Conservation (phyloP, 2,888 invertebrate species). For the Amitus sp. region DNA sequence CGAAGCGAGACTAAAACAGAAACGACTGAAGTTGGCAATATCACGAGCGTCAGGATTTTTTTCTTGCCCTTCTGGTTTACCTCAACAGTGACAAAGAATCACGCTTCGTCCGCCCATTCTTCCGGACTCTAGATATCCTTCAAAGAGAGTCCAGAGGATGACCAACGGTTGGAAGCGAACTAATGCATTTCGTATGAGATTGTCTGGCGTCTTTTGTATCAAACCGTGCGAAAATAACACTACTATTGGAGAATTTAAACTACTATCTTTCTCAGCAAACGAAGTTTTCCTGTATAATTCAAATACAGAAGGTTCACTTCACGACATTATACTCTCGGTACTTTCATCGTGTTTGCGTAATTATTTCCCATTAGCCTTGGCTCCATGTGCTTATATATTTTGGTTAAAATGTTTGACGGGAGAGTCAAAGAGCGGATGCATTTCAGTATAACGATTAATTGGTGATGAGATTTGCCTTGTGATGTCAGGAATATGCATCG, state of each 20-base stretch:
- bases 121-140: conserved; percentile 1
- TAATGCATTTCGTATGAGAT: conserved; percentile 22
- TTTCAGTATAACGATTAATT: too few relatives aligned
- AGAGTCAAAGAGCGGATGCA: too few relatives aligned
- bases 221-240: neutral
- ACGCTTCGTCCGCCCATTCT: neutral
- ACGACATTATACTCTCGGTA: too few relatives aligned
- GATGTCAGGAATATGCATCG: too few relatives aligned
- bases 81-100: conserved; percentile 24
- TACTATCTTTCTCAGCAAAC: too few relatives aligned
- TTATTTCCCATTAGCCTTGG: too few relatives aligned
- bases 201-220: conserved; percentile 3
- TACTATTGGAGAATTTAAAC: conserved; percentile 1
- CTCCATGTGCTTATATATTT: too few relatives aligned
- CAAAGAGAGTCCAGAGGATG: conserved; percentile 16
- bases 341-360: too few relatives aligned
- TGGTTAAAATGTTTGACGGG: too few relatives aligned
- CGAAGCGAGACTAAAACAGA: conserved; percentile 24
- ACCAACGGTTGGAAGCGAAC: conserved; percentile 1
- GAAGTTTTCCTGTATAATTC: too few relatives aligned
- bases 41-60: conserved; percentile 46
- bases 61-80: conserved; percentile 29
- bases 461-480: too few relatives aligned
- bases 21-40: conserved; percentile 42
- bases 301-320: too few relatives aligned